Conservation (phyloP, 2,113 vertebrate genomes). For the Phodopus roborovskii region DNA sequence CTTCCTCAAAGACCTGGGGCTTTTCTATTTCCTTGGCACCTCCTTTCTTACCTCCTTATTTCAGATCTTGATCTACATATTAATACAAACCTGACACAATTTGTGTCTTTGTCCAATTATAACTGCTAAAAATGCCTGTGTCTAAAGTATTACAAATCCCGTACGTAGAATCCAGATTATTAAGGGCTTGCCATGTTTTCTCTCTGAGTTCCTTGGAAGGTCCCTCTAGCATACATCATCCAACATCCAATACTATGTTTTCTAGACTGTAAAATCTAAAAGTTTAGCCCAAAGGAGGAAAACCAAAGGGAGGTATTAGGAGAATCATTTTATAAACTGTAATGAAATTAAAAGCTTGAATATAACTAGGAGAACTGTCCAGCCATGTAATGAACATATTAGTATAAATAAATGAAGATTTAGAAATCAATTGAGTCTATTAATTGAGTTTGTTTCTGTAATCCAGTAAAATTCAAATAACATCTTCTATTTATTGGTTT, state of each 20-base stretch:
- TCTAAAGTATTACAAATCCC: conserved; percentile 27
- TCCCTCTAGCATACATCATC: not conserved
- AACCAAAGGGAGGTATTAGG: conserved; percentile 46
- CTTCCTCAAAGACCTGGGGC: conserved; percentile 7
- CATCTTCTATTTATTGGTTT: conserved; percentile 48
- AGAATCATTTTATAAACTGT: conserved; percentile 57
- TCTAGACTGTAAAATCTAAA: conserved; percentile 52
- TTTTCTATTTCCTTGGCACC: not conserved
- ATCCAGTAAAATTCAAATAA: conserved; percentile 65
- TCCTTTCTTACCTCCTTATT: conserved; percentile 40
- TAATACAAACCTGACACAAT: not conserved
- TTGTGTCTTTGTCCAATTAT: conserved; percentile 43
- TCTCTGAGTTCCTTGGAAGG: conserved; percentile 38
- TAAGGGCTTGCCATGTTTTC: conserved; percentile 3
- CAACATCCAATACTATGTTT: not conserved
- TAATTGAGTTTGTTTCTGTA: conserved; percentile 51
- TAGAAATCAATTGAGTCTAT: conserved; percentile 65
- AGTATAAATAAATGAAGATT: conserved; percentile 62
- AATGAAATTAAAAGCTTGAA: conserved; percentile 60
- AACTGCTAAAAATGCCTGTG: not conserved
- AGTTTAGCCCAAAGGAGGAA: conserved; percentile 8
- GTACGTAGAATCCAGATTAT: conserved; percentile 14
- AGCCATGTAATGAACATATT: conserved; percentile 53
- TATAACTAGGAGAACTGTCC: conserved; percentile 45
- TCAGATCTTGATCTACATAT: conserved; percentile 7